These are phyloP conservation scores for Chaetura pelagica DNA, from an alignment of 2,113 vertebrate genomes.

Conservation along the genomic window DNA sequence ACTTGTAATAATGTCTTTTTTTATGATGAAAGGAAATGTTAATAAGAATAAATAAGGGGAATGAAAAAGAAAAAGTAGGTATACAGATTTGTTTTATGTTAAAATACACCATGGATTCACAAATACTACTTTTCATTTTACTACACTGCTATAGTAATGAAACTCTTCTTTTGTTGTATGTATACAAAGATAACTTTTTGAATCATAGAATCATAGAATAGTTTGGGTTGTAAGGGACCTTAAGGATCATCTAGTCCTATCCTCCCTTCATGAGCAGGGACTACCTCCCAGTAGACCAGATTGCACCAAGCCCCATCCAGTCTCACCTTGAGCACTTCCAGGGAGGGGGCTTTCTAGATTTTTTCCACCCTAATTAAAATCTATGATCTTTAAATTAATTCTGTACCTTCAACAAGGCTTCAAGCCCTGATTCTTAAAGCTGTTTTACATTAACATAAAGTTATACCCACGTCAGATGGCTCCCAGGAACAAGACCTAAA, in stretches of 20 bases:
- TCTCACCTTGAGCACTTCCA: too few relatives aligned
- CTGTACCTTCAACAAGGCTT: background rate
- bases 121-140: background rate
- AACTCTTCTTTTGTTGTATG: background rate
- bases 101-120: background rate
- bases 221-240: too few relatives aligned
- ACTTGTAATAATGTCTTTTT: background rate
- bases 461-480: background rate
- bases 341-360: background rate
- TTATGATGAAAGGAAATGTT: background rate
- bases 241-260: too few relatives aligned
- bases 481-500: background rate
- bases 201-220: too few relatives aligned
- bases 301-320: too few relatives aligned
- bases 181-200: background rate
- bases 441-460: background rate
- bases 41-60: background rate
- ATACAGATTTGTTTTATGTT: background rate
- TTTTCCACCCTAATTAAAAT: background rate
- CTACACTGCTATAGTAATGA: background rate
- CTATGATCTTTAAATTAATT: background rate
- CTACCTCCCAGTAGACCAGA: too few relatives aligned
- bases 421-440: background rate
- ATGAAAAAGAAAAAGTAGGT: background rate
- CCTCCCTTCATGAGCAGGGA: too few relatives aligned